phyloP scores from a whole-genome alignment of 2,113 vertebrate genomes.

The Verasper variegatus region DNA sequence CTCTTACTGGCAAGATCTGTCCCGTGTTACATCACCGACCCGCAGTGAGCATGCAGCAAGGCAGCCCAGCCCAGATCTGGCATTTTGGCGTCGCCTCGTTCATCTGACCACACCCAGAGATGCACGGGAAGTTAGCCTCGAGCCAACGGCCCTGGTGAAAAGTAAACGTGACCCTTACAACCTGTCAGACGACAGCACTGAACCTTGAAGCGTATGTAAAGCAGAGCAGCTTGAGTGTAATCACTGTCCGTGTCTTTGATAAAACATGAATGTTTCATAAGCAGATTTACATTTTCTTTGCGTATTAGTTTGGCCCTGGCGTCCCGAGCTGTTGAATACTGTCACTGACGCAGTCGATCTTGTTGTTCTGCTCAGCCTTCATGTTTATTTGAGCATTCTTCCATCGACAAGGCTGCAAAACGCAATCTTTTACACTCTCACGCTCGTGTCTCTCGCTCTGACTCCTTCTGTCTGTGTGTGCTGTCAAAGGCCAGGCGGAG shows the following conservation, averaged over 20 bases:
- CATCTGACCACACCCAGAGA: conserved; percentile 8
- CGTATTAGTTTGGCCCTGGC: conserved; percentile 30
- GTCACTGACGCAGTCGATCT: conserved; percentile 43
- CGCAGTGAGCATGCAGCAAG: conserved; percentile 17
- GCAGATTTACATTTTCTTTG: conserved; percentile 31
- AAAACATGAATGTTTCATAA: conserved; percentile 67
- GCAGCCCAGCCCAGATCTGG: background rate
- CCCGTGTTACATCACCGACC: conserved; percentile 9
- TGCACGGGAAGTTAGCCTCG: background rate
- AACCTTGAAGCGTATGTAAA: conserved; percentile 19
- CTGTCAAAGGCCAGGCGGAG: conserved; percentile 56
- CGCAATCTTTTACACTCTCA: conserved; percentile 2
- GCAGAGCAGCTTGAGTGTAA: conserved; percentile 11
- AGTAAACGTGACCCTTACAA: conserved; percentile 13
- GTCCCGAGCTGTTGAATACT: conserved; percentile 22
- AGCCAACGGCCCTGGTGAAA: conserved; percentile 51
- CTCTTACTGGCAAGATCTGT: conserved; percentile 25
- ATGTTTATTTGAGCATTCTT: conserved; percentile 59
- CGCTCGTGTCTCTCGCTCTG: background rate
- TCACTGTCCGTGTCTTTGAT: conserved; percentile 12
- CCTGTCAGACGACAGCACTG: conserved; percentile 37
- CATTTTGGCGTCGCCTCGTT: background rate
- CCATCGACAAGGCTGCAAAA: conserved; percentile 32
- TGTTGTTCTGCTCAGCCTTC: conserved; percentile 50
- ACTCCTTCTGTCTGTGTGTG: conserved; percentile 16